phyloP scores from a whole-genome alignment of 2,888 invertebrate species.

The Danaus chrysippus region DNA sequence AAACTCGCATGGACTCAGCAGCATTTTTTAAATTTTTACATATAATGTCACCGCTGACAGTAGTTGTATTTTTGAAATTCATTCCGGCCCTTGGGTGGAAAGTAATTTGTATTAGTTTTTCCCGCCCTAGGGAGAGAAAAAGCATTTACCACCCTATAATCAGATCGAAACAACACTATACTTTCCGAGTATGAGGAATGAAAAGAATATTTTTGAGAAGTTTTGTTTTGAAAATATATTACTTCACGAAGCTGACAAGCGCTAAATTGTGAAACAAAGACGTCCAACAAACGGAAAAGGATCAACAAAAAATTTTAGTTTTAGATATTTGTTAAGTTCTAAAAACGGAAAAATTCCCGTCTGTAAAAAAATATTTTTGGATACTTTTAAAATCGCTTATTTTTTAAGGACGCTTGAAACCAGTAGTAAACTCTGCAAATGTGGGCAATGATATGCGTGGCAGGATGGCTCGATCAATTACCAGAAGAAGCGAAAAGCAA shows the following conservation, averaged over 20 bases:
- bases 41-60: no score
- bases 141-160: no score
- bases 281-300: background rate
- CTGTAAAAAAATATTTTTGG: background rate
- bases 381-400: background rate
- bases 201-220: conserved; percentile 3
- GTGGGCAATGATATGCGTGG: background rate
- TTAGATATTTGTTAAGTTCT: conserved; percentile 1
- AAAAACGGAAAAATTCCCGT: background rate
- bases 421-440: background rate
- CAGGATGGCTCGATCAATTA: background rate
- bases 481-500: background rate
- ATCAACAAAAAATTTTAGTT: background rate
- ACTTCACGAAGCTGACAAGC: background rate
- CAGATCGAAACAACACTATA: no score
- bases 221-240: background rate
- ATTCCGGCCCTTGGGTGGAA: no score
- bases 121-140: no score
- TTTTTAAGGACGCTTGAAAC: background rate
- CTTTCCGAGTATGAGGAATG: no score
- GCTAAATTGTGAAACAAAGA: background rate
- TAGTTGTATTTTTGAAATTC: no score
- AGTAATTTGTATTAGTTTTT: no score
- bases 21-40: no score
- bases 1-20: no score